Percentiles rank a stretch among this genome's conserved stretches.
Conservation (phyloP, 2,888 invertebrate genomes). For the Omphaloscelis lunosa region DNA sequence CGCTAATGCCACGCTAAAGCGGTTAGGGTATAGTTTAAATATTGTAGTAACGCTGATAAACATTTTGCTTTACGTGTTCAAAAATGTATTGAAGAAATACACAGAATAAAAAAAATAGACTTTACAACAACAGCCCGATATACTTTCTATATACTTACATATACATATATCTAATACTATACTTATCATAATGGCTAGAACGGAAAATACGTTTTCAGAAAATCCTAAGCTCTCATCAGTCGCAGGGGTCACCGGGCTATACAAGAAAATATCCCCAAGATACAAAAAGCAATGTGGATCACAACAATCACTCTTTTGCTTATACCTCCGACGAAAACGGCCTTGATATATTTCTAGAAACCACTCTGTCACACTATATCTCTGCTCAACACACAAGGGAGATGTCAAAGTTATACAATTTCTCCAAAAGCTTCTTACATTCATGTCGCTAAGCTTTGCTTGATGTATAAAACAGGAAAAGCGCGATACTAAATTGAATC, state of each 20-base stretch:
- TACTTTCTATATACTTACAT: too few relatives aligned
- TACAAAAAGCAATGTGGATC: neutral
- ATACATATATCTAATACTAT: neutral
- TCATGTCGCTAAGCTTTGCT: conserved; percentile 17
- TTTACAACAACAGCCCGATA: neutral
- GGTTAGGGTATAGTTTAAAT: neutral
- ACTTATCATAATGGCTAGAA: neutral
- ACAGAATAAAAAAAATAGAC: neutral
- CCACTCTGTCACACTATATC: neutral
- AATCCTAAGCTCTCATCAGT: neutral
- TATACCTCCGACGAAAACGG: too few relatives aligned
- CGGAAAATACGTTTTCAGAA: neutral
- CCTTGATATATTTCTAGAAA: neutral
- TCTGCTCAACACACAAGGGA: conserved; percentile 20
- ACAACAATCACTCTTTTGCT: neutral
- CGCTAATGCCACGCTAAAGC: too few relatives aligned
- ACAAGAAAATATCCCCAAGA: neutral
- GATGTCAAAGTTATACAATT: conserved; percentile 17
- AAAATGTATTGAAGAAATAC: neutral
- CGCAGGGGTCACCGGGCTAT: neutral
- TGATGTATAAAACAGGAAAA: conserved; percentile 30
- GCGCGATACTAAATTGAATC: conserved; percentile 69
- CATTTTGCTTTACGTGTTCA: neutral
- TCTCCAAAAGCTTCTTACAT: conserved; percentile 13
- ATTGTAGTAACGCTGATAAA: neutral